Base-by-base conservation (phyloP, 2,888 invertebrate genomes). In the Digitonthophagus gazella region DNA sequence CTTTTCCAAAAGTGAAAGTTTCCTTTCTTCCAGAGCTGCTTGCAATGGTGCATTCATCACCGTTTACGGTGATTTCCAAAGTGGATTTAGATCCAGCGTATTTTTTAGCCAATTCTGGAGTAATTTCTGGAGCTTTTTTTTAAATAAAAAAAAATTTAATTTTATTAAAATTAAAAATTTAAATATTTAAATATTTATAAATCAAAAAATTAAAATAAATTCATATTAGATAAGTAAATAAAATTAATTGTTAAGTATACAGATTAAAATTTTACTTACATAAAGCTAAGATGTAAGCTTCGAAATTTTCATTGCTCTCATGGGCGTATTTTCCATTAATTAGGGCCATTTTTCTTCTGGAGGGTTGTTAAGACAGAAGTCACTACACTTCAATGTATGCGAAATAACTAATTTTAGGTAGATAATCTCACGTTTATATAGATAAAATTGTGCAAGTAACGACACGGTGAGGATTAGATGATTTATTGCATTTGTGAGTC, bases 221-320 rank as follows among this genome's bases (percentile, higher is more conserved):
- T 6, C 8, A 44, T 44, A n/a, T 8, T 57, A 4, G 15, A 15
- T 57, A 57, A 15, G 2, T 16, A 57, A 15, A 15, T 15, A 5
- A 56, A 4, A 15, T 44, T 14, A 18, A 15, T 11, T 22, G 11
- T 4, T 11, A 28, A 44, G 6, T 5, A 14, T n/a, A n/a, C n/a
- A n/a, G n/a, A n/a, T n/a, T n/a, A n/a, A n/a, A n/a, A n/a, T n/a
- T 57, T 16, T 15, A 28, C 73, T 73, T 73, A 77, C 78, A 76
- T 22, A 74, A 63, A 15, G 69, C 72, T 14, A 69, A 61, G 5
- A 78, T 58, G 18, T 75, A 72, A 65, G 73, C 74, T 1, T 70
- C 65, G 64, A 75, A 76, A 16, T 77, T 77, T 58, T 76, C 77
- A 65, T 74, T 76, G 56, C 73, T 73, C 65, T 72, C 71, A 15